phyloP scores from a whole-genome alignment of 2,113 vertebrate species.

The Dromaius novaehollandiae region DNA sequence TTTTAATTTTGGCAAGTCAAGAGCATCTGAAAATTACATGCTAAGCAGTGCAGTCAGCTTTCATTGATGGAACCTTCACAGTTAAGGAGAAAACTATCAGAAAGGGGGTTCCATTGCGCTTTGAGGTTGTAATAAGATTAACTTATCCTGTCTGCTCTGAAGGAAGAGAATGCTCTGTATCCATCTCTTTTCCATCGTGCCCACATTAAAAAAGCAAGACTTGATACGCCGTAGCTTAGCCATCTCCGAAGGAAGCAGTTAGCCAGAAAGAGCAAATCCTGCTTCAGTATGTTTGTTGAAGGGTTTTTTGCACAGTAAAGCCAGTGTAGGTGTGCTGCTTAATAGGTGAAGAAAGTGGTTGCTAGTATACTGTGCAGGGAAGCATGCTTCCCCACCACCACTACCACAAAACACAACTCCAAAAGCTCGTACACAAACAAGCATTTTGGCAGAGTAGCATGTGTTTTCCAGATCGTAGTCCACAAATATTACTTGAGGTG shows the following conservation, averaged over 20 bases:
- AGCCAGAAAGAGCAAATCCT: neutral
- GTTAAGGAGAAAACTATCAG: neutral
- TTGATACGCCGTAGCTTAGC: neutral
- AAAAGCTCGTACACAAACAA: neutral
- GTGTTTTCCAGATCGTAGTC: neutral
- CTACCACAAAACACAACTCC: neutral
- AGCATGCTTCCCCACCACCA: neutral
- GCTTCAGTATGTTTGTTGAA: neutral
- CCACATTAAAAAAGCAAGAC: neutral
- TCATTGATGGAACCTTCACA: neutral
- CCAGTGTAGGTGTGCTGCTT: neutral
- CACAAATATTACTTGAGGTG: neutral
- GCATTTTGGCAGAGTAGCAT: neutral
- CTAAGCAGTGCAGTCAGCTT: neutral
- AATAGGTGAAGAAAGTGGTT: neutral
- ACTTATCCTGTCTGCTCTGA: neutral
- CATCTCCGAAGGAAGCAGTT: neutral
- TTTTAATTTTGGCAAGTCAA: neutral
- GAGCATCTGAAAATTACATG: neutral
- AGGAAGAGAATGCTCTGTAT: fast-evolving
- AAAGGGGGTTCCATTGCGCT: neutral
- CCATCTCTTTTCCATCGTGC: neutral
- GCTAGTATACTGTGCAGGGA: neutral
- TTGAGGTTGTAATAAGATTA: neutral
- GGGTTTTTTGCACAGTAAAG: neutral